Percentiles rank a stretch among this genome's conserved stretches.
Evolutionary conservation across 2,113 vertebrate genomes (phyloP).

Genomic region (Oreotrochilus melanogaster): DNA sequence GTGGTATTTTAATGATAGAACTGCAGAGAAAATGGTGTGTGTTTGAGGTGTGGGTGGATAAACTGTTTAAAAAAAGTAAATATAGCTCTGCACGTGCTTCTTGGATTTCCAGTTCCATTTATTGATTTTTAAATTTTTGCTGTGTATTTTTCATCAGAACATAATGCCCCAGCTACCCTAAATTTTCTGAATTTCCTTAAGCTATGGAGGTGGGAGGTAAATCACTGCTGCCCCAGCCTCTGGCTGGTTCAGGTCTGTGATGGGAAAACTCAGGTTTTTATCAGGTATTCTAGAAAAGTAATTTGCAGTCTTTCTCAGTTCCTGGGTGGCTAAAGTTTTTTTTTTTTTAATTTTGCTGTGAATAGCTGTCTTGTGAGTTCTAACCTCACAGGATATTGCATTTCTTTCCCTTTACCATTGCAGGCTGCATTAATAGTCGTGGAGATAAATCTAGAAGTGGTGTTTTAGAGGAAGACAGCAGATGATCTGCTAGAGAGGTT

Average conservation of each 20-base stretch:
- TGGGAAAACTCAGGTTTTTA: not conserved
- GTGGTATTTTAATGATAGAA: not conserved
- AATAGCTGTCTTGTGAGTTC: not conserved
- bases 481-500: not conserved
- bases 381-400: not conserved
- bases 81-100: not conserved
- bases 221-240: accelerated
- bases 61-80: not conserved
- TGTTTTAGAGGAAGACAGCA: not conserved
- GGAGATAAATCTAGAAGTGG: not conserved
- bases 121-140: not conserved
- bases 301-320: not conserved
- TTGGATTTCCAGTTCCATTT: not conserved
- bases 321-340: not conserved
- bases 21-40: not conserved
- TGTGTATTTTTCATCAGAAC: not conserved
- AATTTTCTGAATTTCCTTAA: not conserved
- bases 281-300: not conserved
- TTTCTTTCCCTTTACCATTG: accelerated
- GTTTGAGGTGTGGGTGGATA: not conserved
- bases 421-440: not conserved
- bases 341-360: not conserved
- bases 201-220: not conserved
- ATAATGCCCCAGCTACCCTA: not conserved
- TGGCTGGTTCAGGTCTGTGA: not conserved